A percentile compares a stretch with the other conserved stretches of the same genome.
phyloP scores from a whole-genome alignment of 2,113 vertebrate genomes.

The Xenus cinereus region DNA sequence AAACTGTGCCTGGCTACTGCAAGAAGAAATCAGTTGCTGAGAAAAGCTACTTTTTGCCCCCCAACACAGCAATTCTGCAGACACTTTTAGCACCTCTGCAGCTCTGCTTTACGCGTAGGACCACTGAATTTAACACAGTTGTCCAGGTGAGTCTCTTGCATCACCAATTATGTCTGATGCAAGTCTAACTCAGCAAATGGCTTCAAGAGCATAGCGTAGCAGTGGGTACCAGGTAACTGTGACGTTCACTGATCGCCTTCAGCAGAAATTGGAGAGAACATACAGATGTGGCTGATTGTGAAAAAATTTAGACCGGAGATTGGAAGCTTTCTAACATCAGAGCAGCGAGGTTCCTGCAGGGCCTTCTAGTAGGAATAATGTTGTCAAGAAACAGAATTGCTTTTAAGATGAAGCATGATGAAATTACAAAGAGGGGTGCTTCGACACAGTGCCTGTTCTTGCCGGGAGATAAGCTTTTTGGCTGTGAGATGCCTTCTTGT shows the following conservation, averaged over 20 bases:
- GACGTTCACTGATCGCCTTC: background rate
- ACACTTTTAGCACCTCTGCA: background rate
- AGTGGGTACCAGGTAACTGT: background rate
- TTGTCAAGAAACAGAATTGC: background rate
- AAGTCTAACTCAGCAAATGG: background rate
- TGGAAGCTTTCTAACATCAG: background rate
- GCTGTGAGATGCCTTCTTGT: background rate
- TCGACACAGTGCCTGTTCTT: background rate
- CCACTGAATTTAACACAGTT: background rate
- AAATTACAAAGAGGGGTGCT: background rate
- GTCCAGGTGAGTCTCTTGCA: background rate
- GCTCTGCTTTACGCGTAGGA: background rate
- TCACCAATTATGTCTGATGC: background rate
- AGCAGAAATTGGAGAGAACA: background rate
- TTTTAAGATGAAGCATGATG: background rate
- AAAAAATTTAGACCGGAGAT: background rate
- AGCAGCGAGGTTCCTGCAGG: background rate
- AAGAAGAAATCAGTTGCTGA: background rate
- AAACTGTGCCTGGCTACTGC: background rate
- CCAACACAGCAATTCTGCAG: background rate
- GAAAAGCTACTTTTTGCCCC: background rate
- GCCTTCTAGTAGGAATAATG: background rate
- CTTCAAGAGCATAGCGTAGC: background rate
- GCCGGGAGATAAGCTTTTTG: background rate
- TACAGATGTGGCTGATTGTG: background rate